Evolutionary conservation across 2,888 invertebrate species (phyloP).

Genomic region (Sphaerophoria taeniata): DNA sequence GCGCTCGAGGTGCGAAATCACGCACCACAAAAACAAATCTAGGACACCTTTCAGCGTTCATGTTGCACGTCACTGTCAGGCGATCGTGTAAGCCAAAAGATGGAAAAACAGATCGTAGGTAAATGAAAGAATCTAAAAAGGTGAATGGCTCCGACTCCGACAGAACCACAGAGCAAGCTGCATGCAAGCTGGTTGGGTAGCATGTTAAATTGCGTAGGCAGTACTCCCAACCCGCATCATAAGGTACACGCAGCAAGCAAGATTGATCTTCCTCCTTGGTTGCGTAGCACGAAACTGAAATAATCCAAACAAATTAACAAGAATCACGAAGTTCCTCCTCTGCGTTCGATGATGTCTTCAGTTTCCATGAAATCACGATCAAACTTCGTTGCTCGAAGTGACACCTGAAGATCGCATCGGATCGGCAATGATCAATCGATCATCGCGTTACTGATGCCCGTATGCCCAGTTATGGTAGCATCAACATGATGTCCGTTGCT

Average conservation of each 20-base stretch:
- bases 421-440: constrained; percentile 57
- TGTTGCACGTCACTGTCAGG: constrained; percentile 42
- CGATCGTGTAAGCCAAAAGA: constrained; percentile 29
- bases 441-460: constrained; percentile 20
- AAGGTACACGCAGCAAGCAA: constrained; percentile 17
- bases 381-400: constrained; percentile 40
- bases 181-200: constrained; percentile 22
- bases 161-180: constrained; percentile 13
- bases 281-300: constrained; percentile 5
- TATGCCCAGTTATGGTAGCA: constrained; percentile 56
- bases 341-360: neutral
- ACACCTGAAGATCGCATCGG: constrained; percentile 47
- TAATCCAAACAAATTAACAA: constrained; percentile 60
- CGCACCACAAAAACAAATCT: constrained; percentile 60
- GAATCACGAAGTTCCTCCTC: constrained; percentile 38
- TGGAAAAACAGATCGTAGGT: constrained; percentile 29
- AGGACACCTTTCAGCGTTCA: constrained; percentile 56
- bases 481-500: constrained; percentile 52
- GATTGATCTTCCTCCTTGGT: neutral
- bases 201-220: neutral
- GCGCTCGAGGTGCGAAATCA: constrained; percentile 67
- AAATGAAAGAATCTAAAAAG: constrained; percentile 53
- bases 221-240: constrained; percentile 11
- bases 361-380: constrained; percentile 13
- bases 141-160: constrained; percentile 54